Evolutionary conservation across 2,113 vertebrate species (phyloP), one percentile per base, ranked within the genome.

Genomic region (Micronisus gabar): DNA sequence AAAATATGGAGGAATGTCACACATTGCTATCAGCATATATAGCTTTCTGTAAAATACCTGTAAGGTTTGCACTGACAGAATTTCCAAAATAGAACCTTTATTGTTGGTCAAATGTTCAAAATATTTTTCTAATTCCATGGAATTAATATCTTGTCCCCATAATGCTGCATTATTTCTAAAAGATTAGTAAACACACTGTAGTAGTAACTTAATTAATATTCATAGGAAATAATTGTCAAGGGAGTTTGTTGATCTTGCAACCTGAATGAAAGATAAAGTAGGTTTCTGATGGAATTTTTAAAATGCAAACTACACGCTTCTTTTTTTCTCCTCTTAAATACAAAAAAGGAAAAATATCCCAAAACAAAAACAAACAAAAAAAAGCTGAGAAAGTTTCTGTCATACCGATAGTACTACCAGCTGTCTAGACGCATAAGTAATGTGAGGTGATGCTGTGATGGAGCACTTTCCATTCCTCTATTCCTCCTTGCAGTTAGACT

Each of bases 191-290:
- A 90, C 95, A 88, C 48, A 76, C 52, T 92, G 85, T 93, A 88
- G 88, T 94, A 81, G 94, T 93, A 94, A 90, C 91, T 88, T 96
- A 97, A 98, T 98, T 98, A 98, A 97, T 97, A 98, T 98, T 98
- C 94, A 97, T 88, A 83, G 90, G 89, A 97, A 98, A 95, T 95
- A 97, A 97, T 96, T 95, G 91, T 98, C 97, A 85, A 71, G 97
- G 94, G 98, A 98, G 56, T 96, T 94, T 86, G 92, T 95, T 95
- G 96, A 92, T 98, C 86, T 97, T 95, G 92, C 92, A 97, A 56
- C 96, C 65, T 93, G 93, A 97, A 97, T 96, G 95, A 97, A 98
- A 97, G 86, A 94, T 90, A 93, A 97, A 98, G 96, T 95, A 94
- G 80, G 50, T 95, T 95, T 97, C 85, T 89, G 84, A 95, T 96